phyloP scores from a whole-genome alignment of 2,888 invertebrate genomes.

The Aquatica leii region DNA sequence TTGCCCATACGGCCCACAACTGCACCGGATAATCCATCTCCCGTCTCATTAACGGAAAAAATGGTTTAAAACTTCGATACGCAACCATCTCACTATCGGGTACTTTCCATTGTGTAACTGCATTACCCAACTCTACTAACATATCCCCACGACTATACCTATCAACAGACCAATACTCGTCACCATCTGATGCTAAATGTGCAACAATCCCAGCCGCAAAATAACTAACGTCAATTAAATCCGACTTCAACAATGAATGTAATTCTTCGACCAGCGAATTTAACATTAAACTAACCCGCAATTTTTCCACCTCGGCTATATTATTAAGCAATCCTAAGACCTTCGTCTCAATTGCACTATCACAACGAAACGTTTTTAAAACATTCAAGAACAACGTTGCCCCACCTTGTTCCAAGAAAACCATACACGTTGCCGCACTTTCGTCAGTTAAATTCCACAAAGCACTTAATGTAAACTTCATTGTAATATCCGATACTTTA shows the following conservation, averaged over 20 bases:
- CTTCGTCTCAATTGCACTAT: slow-evolving; percentile 77
- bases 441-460: slow-evolving; percentile 84
- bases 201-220: slow-evolving; percentile 79
- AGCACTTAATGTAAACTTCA: slow-evolving; percentile 79
- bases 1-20: slow-evolving; percentile 82
- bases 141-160: slow-evolving; percentile 54
- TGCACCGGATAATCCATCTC: slow-evolving; percentile 71
- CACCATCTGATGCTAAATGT: slow-evolving; percentile 70
- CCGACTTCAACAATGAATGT: slow-evolving; percentile 59
- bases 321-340: slow-evolving; percentile 77
- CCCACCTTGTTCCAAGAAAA: slow-evolving; percentile 74
- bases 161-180: slow-evolving; percentile 62
- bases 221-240: slow-evolving; percentile 74
- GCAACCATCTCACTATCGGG: slow-evolving; percentile 81
- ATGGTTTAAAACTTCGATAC: slow-evolving; percentile 75
- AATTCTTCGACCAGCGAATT: slow-evolving; percentile 49
- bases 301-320: slow-evolving; percentile 73
- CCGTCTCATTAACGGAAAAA: slow-evolving; percentile 70
- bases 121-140: slow-evolving; percentile 64
- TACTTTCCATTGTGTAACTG: slow-evolving; percentile 71
- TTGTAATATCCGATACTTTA: slow-evolving; percentile 67
- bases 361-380: slow-evolving; percentile 68
- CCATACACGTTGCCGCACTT: slow-evolving; percentile 73
- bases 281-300: slow-evolving; percentile 56
- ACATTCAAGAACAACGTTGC: slow-evolving; percentile 72